Conservation (phyloP, 2,113 vertebrate species). For the Corvus hawaiiensis region DNA sequence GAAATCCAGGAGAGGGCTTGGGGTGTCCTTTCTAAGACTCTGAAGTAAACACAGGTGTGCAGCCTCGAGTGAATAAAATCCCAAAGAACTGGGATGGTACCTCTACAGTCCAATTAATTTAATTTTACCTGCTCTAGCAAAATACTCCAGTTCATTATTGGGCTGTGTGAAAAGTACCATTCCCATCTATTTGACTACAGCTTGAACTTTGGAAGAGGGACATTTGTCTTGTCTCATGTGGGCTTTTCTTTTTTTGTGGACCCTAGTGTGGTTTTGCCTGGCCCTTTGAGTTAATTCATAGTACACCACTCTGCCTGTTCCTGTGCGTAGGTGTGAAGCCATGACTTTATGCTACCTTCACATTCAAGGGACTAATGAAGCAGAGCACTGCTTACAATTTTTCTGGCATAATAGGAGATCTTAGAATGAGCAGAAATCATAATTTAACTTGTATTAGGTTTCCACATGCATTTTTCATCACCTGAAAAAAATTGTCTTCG, state of each 20-base stretch:
- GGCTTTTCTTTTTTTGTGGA: not conserved
- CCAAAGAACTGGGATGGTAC: not conserved
- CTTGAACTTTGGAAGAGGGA: not conserved
- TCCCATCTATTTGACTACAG: not conserved
- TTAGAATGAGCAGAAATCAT: not conserved
- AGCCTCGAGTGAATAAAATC: not conserved
- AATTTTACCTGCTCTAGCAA: not conserved
- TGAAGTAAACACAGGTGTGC: not conserved
- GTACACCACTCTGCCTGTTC: not conserved
- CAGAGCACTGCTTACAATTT: not conserved
- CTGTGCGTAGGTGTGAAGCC: not conserved
- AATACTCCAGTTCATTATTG: not conserved
- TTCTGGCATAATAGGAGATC: not conserved
- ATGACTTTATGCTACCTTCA: not conserved
- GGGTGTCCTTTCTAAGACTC: not conserved
- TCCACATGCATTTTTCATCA: conserved; percentile 28
- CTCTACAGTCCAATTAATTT: not conserved
- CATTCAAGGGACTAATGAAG: not conserved
- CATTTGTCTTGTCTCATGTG: not conserved
- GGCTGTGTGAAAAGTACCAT: not conserved
- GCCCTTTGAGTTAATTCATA: not conserved
- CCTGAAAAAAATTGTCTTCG: not conserved
- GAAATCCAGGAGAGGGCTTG: not conserved
- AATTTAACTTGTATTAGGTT: not conserved
- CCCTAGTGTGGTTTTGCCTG: not conserved